A percentile compares a stretch with the other conserved stretches of the same genome.
Evolutionary conservation across 2,797 vertebrate species (phyloP).

Genomic region (Bufotes viridis): DNA sequence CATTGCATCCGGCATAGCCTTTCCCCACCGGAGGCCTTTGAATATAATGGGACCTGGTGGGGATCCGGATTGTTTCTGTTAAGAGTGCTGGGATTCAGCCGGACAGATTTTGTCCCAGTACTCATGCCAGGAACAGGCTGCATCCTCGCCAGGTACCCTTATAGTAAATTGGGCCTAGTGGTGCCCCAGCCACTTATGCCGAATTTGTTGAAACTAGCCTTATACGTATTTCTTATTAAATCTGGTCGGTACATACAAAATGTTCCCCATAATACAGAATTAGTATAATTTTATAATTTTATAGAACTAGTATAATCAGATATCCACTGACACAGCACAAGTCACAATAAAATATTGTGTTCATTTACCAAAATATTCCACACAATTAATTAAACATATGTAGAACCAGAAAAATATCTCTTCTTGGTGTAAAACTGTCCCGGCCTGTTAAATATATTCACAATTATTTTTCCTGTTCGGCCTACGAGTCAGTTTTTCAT

Average conservation of each 20-base stretch:
- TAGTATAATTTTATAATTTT: background rate
- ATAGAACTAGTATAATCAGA: background rate
- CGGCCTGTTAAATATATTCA: background rate
- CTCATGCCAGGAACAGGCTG: too few relatives aligned
- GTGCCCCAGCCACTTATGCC: too few relatives aligned
- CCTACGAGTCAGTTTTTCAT: slow-evolving; percentile 19
- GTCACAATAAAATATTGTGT: background rate
- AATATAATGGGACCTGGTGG: too few relatives aligned
- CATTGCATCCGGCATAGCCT: too few relatives aligned
- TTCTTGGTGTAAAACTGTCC: background rate
- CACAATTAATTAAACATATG: background rate
- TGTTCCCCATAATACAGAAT: background rate
- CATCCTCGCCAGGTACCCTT: too few relatives aligned
- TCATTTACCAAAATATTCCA: background rate
- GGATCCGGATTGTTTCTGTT: too few relatives aligned
- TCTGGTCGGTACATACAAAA: background rate
- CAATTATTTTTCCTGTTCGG: slow-evolving; percentile 23
- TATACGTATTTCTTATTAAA: background rate
- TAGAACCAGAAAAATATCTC: background rate
- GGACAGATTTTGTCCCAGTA: too few relatives aligned
- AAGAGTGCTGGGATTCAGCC: too few relatives aligned
- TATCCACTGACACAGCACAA: background rate
- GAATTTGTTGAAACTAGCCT: too few relatives aligned
- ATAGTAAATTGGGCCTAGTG: too few relatives aligned
- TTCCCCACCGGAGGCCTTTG: too few relatives aligned